Evolutionary conservation across 1,140 invertebrate species (phyloP).

Genomic region (Drosophila seguyi): DNA sequence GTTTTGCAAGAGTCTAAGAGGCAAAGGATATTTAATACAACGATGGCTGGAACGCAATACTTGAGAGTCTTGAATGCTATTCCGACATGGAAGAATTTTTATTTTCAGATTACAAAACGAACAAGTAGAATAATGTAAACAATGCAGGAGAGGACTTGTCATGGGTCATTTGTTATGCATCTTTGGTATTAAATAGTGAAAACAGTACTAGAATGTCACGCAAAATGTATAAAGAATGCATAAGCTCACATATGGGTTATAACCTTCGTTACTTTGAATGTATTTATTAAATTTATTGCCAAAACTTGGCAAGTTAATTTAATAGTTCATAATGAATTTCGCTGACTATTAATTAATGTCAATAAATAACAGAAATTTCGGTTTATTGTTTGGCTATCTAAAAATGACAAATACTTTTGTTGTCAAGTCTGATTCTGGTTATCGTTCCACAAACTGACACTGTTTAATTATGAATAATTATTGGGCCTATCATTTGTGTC

Average conservation of each 20-base stretch:
- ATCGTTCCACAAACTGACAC: constrained; percentile 8
- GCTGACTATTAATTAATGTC: constrained; percentile 27
- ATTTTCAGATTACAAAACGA: constrained; percentile 4
- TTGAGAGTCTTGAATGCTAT: neutral
- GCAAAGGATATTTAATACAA: neutral
- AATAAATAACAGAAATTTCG: constrained; percentile 4
- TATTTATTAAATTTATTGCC: neutral
- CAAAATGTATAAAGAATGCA: neutral
- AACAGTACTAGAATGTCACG: neutral
- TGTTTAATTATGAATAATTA: constrained; percentile 39
- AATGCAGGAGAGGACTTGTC: neutral
- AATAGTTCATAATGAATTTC: neutral
- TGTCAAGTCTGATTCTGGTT: constrained; percentile 10
- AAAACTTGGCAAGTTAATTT: neutral
- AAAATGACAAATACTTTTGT: constrained; percentile 3
- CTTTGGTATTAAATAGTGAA: neutral
- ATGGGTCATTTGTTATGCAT: neutral
- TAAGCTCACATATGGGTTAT: neutral
- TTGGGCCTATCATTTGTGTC: neutral
- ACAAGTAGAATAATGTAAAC: neutral
- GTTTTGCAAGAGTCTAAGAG: neutral
- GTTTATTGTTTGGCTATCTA: neutral
- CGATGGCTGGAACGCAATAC: neutral
- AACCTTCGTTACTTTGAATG: neutral
- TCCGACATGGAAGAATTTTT: constrained; percentile 5